Conservation (phyloP, 2,113 vertebrate genomes). For the Erythrolamprus reginae region DNA sequence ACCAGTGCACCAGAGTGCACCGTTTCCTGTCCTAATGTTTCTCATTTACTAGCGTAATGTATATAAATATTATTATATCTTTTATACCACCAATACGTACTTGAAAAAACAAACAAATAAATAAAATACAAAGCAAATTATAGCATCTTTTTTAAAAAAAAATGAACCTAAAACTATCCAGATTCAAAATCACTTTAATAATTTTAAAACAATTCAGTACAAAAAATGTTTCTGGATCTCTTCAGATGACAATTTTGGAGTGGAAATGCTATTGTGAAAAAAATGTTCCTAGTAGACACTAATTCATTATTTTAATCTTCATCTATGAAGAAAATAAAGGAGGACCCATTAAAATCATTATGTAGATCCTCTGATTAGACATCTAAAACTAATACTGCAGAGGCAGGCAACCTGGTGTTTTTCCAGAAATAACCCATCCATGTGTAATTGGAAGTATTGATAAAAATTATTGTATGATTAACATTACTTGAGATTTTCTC, state of each 20-base stretch:
- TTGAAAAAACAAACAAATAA: too few relatives aligned
- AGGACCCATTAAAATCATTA: background rate
- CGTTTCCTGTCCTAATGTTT: too few relatives aligned
- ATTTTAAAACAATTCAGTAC: background rate
- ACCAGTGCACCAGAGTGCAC: too few relatives aligned
- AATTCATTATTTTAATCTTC: background rate
- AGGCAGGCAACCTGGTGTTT: background rate
- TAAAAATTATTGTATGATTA: background rate
- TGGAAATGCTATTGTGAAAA: background rate
- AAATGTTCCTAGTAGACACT: background rate
- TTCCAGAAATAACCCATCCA: background rate
- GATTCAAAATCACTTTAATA: background rate
- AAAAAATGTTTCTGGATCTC: background rate
- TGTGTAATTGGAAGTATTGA: background rate
- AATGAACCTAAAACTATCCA: background rate
- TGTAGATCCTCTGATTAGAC: background rate
- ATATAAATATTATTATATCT: too few relatives aligned
- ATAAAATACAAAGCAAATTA: background rate
- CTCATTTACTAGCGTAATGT: too few relatives aligned
- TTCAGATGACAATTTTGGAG: background rate
- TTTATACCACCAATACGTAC: too few relatives aligned
- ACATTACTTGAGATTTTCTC: background rate
- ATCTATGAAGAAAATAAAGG: background rate
- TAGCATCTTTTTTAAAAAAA: background rate
- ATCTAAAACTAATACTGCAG: background rate